These are phyloP conservation scores for Etheostoma spectabile DNA, from an alignment of 2,113 vertebrate species.

Conservation along the genomic window DNA sequence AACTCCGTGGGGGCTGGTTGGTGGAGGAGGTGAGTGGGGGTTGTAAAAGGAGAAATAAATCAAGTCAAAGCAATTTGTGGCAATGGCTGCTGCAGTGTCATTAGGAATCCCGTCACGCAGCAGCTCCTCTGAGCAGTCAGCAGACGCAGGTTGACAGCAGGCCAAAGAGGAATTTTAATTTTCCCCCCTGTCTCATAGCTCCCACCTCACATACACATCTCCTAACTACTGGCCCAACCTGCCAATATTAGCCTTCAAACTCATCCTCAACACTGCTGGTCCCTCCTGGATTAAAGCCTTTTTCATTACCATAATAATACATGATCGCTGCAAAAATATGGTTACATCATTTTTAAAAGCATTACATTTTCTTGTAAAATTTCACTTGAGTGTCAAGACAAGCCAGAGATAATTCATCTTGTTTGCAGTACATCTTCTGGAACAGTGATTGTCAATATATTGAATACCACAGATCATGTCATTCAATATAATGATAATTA, in stretches of 20 bases:
- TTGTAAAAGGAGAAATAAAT: conserved; percentile 82
- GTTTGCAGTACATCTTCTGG: conserved; percentile 10
- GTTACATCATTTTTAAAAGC: not conserved
- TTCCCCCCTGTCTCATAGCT: conserved; percentile 57
- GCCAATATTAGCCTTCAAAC: conserved; percentile 42
- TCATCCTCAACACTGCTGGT: conserved; percentile 19
- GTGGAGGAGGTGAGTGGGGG: conserved; percentile 21
- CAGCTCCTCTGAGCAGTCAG: conserved; percentile 70
- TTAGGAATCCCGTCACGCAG: conserved; percentile 84
- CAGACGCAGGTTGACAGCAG: conserved; percentile 76
- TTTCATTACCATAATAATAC: not conserved
- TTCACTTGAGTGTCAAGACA: not conserved
- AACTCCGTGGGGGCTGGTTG: conserved; percentile 30
- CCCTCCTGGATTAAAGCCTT: conserved; percentile 16
- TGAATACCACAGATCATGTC: not conserved
- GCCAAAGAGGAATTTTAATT: conserved; percentile 84
- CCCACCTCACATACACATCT: conserved; percentile 59
- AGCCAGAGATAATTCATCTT: not conserved
- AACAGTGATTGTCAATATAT: conserved; percentile 5
- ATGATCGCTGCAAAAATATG: not conserved
- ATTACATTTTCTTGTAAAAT: not conserved
- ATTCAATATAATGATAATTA: not conserved
- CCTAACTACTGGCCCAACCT: conserved; percentile 27
- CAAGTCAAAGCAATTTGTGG: conserved; percentile 83
- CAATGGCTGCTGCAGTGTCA: conserved; percentile 80